Percentiles rank a stretch among this genome's conserved stretches.
These are phyloP conservation scores for Drosophila parabipectinata DNA, from an alignment of 1,140 invertebrate genomes.

Conservation along the genomic window DNA sequence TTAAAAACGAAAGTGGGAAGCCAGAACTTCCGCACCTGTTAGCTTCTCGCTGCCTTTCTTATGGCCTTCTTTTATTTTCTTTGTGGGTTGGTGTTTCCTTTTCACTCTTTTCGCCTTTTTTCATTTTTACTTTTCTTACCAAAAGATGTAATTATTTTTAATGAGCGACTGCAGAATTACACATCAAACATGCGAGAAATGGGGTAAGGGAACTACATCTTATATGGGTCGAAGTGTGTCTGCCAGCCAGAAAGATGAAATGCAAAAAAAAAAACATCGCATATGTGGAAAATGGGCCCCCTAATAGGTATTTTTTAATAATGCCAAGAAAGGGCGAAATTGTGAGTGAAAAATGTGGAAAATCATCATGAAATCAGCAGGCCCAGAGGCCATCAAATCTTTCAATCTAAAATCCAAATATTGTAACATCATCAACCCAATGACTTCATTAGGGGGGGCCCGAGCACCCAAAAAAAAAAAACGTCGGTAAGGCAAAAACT, in stretches of 20 bases:
- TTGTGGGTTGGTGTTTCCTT: slow-evolving; percentile 17
- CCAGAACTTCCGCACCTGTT: slow-evolving; percentile 63
- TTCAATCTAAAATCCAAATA: slow-evolving; percentile 62
- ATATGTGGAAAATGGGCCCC: slow-evolving; percentile 22
- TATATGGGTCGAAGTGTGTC: slow-evolving; percentile 59
- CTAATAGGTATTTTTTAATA: slow-evolving; percentile 13
- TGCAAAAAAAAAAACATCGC: slow-evolving; percentile 7
- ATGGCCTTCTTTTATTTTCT: slow-evolving; percentile 39
- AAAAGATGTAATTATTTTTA: slow-evolving; percentile 81
- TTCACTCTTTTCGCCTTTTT: slow-evolving; percentile 12
- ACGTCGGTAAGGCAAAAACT: slow-evolving; percentile 20
- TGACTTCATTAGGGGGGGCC: slow-evolving; percentile 50
- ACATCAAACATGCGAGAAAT: slow-evolving; percentile 65
- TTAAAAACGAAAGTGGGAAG: slow-evolving; percentile 12
- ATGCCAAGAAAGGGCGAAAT: slow-evolving; percentile 39
- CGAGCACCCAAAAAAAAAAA: slow-evolving; percentile 10
- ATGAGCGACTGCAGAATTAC: slow-evolving; percentile 80
- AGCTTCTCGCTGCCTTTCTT: slow-evolving; percentile 56
- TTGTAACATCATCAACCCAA: slow-evolving; percentile 58
- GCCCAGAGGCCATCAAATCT: slow-evolving; percentile 50
- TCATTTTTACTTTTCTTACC: slow-evolving; percentile 50
- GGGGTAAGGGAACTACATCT: slow-evolving; percentile 16
- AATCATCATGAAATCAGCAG: slow-evolving; percentile 35
- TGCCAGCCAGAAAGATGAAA: slow-evolving; percentile 28
- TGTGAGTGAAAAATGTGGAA: slow-evolving; percentile 37